Base-by-base conservation (phyloP, 1,140 invertebrate genomes). In the Drosophila eugracilis region DNA sequence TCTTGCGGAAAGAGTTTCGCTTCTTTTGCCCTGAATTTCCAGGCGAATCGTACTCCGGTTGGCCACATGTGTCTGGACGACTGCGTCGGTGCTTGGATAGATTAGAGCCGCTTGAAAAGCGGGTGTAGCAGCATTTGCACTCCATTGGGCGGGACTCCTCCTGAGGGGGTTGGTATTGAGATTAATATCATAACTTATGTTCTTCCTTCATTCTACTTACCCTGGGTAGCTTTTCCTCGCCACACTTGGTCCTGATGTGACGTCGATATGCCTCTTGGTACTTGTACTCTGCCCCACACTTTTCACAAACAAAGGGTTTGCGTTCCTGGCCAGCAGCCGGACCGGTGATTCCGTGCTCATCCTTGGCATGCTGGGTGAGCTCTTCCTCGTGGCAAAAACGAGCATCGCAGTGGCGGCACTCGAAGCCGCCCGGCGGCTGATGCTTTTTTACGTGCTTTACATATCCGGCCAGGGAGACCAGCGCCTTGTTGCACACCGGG, bases 51-150 rank as follows among this genome's bases (percentile, higher is more conserved):
- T 90, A 85, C 75, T 91, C 62, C 0, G 84, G 80, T 15, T 78
- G 65, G 2, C 92, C 92, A 70, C 92, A 92, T 3, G 84, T 92
- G 14, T 92, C 85, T 0, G 91, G 91, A 44, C 92, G 91, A 24
- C 86, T 90, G 50, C 76, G 78, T 42, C 91, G 74, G 70, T 93
- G 92, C 73, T 92, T 92, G 17, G 90, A 76, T 36, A 92, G 65
- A 71, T 92, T 93, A 4, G 92, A 90, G 22, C 83, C 60, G 71
- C 92, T 92, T n/a, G 92, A 91, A 60, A 93, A 93, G 37, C 90
- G 78, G 26, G 79, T 71, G 7, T 71, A 72, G 67, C 92, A 92
- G 54, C 89, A 88, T 57, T 90, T 78, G 49, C 92, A 93, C 50
- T 76, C 78, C 34, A 90, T 92, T 7, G 92, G 92, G 50, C 92